phyloP scores from a whole-genome alignment of 1,140 invertebrate species.

The Bradynema listronoti region DNA sequence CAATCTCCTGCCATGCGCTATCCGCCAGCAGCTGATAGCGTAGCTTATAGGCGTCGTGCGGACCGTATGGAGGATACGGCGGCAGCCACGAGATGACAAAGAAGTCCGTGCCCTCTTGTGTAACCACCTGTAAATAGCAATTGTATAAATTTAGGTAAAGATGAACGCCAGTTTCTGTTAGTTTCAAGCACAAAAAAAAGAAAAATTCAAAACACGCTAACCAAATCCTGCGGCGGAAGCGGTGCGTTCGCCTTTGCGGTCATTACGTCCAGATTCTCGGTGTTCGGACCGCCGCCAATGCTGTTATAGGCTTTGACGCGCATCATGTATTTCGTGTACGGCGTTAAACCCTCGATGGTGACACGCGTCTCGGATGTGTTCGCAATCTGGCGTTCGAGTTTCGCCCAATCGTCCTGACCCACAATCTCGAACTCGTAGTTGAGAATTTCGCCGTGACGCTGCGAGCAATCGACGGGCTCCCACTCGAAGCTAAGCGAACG shows the following conservation, averaged over 20 bases:
- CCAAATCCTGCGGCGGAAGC: constrained; percentile 56
- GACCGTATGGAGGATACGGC: constrained; percentile 51
- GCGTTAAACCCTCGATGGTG: constrained; percentile 58
- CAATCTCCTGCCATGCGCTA: constrained; percentile 45
- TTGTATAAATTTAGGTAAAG: no score
- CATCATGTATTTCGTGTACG: constrained; percentile 49
- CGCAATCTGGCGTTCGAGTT: constrained; percentile 57
- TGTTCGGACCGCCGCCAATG: constrained; percentile 55
- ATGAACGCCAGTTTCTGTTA: no score
- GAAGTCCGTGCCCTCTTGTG: constrained; percentile 10
- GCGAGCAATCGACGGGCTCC: constrained; percentile 57
- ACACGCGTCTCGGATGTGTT: constrained; percentile 51
- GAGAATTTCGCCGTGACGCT: constrained; percentile 52
- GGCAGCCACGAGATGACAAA: constrained; percentile 36
- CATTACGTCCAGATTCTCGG: constrained; percentile 58
- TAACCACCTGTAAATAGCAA: constrained; percentile 2
- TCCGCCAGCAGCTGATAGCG: constrained; percentile 49
- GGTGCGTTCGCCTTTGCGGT: constrained; percentile 57
- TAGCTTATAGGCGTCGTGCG: constrained; percentile 57
- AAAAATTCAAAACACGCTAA: constrained; percentile 25
- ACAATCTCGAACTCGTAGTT: constrained; percentile 58
- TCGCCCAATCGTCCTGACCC: constrained; percentile 57
- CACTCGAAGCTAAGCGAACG: constrained; percentile 55
- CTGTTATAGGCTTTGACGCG: constrained; percentile 51
- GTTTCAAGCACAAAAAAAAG: constrained; percentile 5